These are phyloP conservation scores for Epinephelus fuscoguttatus DNA, from an alignment of 2,113 vertebrate genomes.

Conservation along the genomic window DNA sequence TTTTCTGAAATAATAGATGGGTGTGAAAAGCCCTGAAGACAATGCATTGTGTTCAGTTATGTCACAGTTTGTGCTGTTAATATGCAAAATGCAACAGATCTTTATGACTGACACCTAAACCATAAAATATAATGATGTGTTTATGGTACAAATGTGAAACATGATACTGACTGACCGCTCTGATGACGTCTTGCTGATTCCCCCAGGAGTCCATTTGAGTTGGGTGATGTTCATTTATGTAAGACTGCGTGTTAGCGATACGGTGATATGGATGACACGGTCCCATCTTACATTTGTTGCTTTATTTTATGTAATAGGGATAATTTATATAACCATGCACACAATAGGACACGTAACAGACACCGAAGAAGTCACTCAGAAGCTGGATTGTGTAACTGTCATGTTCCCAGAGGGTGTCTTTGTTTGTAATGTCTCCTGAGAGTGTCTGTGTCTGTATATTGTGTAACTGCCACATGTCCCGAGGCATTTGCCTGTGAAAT, in stretches of 20 bases:
- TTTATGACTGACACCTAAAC: constrained; percentile 31
- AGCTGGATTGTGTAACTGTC: constrained; percentile 64
- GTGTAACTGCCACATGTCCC: constrained; percentile 55
- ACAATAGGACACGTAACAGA: constrained; percentile 56
- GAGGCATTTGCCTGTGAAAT: constrained; percentile 28
- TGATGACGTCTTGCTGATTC: constrained; percentile 29
- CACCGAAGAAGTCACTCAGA: constrained; percentile 51
- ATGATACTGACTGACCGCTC: constrained; percentile 11
- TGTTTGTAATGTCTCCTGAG: constrained; percentile 48
- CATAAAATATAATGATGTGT: background rate
- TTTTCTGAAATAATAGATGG: background rate
- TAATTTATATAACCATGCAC: constrained; percentile 63
- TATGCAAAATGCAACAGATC: constrained; percentile 1
- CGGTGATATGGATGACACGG: constrained; percentile 22
- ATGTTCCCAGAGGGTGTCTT: constrained; percentile 50
- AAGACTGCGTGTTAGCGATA: constrained; percentile 45
- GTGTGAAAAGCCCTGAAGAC: background rate
- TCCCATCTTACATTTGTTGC: constrained; percentile 27
- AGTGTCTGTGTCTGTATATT: constrained; percentile 54
- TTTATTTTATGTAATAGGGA: constrained; percentile 44
- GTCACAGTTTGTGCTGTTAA: constrained; percentile 2
- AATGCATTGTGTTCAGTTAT: background rate
- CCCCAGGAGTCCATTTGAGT: constrained; percentile 29
- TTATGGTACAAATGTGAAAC: constrained; percentile 23
- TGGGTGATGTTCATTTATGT: constrained; percentile 42